Conservation (phyloP, 1,140 invertebrate species). For the Anadara kagoshimensis region DNA sequence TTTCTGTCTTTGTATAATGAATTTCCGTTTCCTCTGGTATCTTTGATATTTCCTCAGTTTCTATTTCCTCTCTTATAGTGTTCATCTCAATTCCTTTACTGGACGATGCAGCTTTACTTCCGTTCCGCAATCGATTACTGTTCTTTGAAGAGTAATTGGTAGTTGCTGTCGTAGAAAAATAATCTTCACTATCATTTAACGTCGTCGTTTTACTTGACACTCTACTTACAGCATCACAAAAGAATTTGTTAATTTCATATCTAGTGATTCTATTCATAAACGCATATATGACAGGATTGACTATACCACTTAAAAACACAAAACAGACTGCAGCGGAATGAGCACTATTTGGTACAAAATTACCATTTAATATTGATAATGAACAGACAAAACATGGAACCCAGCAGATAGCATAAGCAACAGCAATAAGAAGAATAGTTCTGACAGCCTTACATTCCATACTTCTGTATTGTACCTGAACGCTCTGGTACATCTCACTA, state of each 20-base stretch:
- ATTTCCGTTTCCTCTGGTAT: too few relatives aligned
- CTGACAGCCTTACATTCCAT: constrained; percentile 56
- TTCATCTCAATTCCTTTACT: constrained; percentile 41
- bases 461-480: constrained; percentile 20
- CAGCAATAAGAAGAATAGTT: constrained; percentile 56
- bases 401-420: constrained; percentile 53
- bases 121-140: constrained; percentile 2
- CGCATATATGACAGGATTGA: constrained; percentile 59
- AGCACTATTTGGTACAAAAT: constrained; percentile 15
- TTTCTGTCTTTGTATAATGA: too few relatives aligned
- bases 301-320: constrained; percentile 44
- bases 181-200: constrained; percentile 44
- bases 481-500: constrained; percentile 17
- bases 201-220: constrained; percentile 29
- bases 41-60: not conserved
- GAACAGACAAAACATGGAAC: constrained; percentile 46
- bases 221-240: constrained; percentile 34
- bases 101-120: constrained; percentile 3
- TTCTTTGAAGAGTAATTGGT: constrained; percentile 38
- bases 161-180: constrained; percentile 47
- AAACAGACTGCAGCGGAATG: constrained; percentile 44
- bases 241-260: constrained; percentile 53
- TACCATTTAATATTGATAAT: constrained; percentile 16
- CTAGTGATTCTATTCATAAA: constrained; percentile 60
- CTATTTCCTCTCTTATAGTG: constrained; percentile 43